Percentiles rank a stretch among this genome's conserved stretches.
Conservation (phyloP, 2,797 vertebrate genomes). For the Hyperoplus lanceolatus region DNA sequence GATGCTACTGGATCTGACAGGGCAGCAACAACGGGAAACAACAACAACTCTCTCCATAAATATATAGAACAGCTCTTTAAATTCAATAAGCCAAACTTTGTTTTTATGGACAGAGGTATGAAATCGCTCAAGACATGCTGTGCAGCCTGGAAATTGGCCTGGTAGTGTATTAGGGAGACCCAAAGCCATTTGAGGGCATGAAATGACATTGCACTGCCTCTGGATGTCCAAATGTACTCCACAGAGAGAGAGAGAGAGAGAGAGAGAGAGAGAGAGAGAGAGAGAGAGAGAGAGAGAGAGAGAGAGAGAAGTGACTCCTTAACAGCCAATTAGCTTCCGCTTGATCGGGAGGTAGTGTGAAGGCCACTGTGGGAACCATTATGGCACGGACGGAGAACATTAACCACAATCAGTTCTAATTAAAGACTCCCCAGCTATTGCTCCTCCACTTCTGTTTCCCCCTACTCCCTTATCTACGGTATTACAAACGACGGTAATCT, state of each 20-base stretch:
- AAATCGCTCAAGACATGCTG: conserved; percentile 34
- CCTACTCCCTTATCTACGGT: conserved; percentile 7
- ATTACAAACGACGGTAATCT: conserved; percentile 30
- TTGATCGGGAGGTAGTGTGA: conserved; percentile 64
- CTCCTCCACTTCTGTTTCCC: conserved; percentile 8
- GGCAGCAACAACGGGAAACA: conserved; percentile 33
- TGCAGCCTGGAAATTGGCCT: conserved; percentile 57
- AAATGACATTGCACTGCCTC: conserved; percentile 53
- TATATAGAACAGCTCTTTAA: conserved; percentile 30
- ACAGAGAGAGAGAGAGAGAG: conserved; percentile 17
- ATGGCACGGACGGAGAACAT: conserved; percentile 68
- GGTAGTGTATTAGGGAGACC: conserved; percentile 46
- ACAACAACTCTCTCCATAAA: conserved; percentile 21
- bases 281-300: neutral
- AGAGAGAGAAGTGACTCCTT: conserved; percentile 50
- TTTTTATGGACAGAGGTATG: neutral
- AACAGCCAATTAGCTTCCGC: conserved; percentile 74
- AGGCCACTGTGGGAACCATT: conserved; percentile 67
- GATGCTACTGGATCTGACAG: conserved; percentile 66
- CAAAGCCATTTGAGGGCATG: conserved; percentile 37
- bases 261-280: conserved; percentile 12
- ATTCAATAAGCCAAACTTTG: conserved; percentile 15
- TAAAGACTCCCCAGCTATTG: conserved; percentile 49
- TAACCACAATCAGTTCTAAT: conserved; percentile 76
- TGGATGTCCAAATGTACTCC: conserved; percentile 49